Percentiles rank a stretch among this genome's conserved stretches.
Evolutionary conservation across 2,113 vertebrate species (phyloP).

Genomic region (Dipodomys merriami): DNA sequence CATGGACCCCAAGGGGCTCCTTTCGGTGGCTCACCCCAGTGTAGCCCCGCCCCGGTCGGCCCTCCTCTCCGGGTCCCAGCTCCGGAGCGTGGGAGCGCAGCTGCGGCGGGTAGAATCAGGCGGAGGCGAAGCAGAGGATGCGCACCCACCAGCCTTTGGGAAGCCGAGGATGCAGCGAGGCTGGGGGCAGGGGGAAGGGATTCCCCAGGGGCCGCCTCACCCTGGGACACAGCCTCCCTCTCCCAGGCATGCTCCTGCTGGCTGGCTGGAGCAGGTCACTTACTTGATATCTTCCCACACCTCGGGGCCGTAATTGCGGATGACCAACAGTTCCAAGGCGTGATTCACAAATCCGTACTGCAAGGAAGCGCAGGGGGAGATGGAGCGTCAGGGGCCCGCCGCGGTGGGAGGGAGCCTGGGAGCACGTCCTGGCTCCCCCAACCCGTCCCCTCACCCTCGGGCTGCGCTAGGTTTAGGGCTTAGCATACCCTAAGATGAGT

Average conservation of each 20-base stretch:
- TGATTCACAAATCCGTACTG: conserved; percentile 99
- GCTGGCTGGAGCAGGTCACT: conserved; percentile 80
- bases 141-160: not conserved
- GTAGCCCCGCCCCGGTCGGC: conserved; percentile 9
- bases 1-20: conserved; percentile 51
- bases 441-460: not conserved
- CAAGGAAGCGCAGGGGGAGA: conserved; percentile 5
- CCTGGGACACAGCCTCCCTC: too few relatives aligned
- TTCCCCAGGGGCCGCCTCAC: too few relatives aligned
- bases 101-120: not conserved
- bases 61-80: not conserved
- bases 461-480: not conserved
- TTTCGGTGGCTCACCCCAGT: not conserved
- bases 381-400: not conserved
- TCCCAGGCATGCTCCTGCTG: too few relatives aligned
- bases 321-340: conserved; percentile 97
- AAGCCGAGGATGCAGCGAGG: not conserved
- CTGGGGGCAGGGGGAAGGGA: too few relatives aligned
- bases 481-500: too few relatives aligned
- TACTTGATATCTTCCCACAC: conserved; percentile 99
- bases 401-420: too few relatives aligned
- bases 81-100: conserved; percentile 75
- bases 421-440: fast-evolving
- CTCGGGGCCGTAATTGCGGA: conserved; percentile 96
- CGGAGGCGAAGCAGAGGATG: not conserved